These are phyloP conservation scores for Salminus brasiliensis DNA, from an alignment of 2,113 vertebrate species.

Conservation along the genomic window DNA sequence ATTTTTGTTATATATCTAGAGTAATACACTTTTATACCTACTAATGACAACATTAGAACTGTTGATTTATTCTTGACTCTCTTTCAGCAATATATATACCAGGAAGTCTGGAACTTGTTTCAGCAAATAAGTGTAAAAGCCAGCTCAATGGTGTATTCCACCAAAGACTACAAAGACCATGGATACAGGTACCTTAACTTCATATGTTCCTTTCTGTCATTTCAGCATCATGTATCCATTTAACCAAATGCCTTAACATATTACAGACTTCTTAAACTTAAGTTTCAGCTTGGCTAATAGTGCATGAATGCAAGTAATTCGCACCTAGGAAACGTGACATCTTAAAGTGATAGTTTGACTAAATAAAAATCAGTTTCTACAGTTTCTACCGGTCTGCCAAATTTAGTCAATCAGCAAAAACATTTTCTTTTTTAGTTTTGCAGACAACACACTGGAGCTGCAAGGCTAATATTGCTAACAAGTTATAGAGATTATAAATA, in stretches of 20 bases:
- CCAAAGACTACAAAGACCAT: conserved; percentile 95
- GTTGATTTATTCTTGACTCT: neutral
- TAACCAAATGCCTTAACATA: neutral
- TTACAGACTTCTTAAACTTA: neutral
- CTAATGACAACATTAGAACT: neutral
- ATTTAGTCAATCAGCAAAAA: too few species aligned
- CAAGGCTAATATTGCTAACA: too few species aligned
- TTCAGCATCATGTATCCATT: neutral
- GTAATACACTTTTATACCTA: too few species aligned
- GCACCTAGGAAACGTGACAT: too few species aligned
- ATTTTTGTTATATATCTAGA: neutral
- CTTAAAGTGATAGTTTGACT: too few species aligned
- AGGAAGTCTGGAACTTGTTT: conserved; percentile 98
- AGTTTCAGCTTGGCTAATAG: too few species aligned
- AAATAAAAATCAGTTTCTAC: too few species aligned
- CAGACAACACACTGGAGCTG: too few species aligned
- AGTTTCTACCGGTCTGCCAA: too few species aligned
- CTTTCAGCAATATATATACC: conserved; percentile 96
- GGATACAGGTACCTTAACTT: conserved; percentile 93
- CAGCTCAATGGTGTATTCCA: conserved; percentile 96
- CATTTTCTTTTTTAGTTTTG: too few species aligned
- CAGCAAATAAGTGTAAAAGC: conserved; percentile 99
- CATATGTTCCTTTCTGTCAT: neutral
- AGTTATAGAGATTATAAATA: too few species aligned
- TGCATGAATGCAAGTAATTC: too few species aligned